These are phyloP conservation scores for Lagocephalus sceleratus DNA, from an alignment of 2,797 vertebrate species.

Conservation along the genomic window DNA sequence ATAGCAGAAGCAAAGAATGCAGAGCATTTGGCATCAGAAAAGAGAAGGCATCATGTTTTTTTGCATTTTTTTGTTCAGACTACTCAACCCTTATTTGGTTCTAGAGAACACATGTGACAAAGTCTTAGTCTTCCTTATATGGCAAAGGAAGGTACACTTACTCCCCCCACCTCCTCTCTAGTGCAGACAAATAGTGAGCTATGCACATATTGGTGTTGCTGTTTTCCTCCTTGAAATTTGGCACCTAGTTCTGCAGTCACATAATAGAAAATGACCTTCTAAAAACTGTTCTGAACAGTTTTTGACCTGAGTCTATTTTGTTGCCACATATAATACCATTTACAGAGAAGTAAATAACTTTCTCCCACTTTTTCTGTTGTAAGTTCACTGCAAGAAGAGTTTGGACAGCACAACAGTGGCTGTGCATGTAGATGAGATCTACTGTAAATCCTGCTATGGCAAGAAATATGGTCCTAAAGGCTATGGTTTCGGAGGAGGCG, in stretches of 20 bases:
- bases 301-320: neutral
- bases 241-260: conserved; percentile 25
- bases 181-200: conserved; percentile 26
- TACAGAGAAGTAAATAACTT: neutral
- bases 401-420: conserved; percentile 96
- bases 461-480: conserved; percentile 98
- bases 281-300: neutral
- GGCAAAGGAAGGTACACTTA: conserved; percentile 54
- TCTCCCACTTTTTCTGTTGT: neutral
- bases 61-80: conserved; percentile 37
- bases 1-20: conserved; percentile 50
- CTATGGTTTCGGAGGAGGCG: conserved; percentile 90
- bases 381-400: conserved; percentile 96
- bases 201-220: conserved; percentile 1
- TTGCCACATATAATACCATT: neutral
- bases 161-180: conserved; percentile 4
- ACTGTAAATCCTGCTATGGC: conserved; percentile 95
- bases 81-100: conserved; percentile 71
- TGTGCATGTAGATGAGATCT: conserved; percentile 92
- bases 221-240: conserved; percentile 20
- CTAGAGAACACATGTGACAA: conserved; percentile 36
- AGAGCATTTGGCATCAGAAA: conserved; percentile 44
- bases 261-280: conserved; percentile 4
- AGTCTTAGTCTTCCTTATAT: conserved; percentile 64
- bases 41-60: conserved; percentile 44